Evolutionary conservation across 2,888 invertebrate genomes (phyloP).

Genomic region (Phlogophora meticulosa): DNA sequence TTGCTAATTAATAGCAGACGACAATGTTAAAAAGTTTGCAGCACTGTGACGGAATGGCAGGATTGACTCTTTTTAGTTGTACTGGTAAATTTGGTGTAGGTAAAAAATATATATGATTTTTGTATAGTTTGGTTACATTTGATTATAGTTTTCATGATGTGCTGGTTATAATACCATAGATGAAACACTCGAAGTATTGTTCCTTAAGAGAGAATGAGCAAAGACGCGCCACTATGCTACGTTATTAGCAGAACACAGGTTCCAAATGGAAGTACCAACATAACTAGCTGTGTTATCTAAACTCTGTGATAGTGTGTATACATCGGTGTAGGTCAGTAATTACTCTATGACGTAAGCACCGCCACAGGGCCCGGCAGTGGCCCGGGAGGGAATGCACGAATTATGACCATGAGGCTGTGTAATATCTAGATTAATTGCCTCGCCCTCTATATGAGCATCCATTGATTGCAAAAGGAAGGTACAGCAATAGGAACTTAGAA

Average conservation of each 20-base stretch:
- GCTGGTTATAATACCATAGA: too few relatives aligned
- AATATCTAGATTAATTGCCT: constrained; percentile 37
- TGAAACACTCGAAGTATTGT: too few relatives aligned
- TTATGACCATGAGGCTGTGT: constrained; percentile 45
- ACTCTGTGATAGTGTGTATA: constrained; percentile 4
- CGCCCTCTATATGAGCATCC: constrained; percentile 1
- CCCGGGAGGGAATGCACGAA: constrained; percentile 36
- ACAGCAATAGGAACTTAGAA: not conserved
- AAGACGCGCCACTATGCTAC: too few relatives aligned
- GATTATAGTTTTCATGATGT: too few relatives aligned
- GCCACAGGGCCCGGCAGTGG: constrained; percentile 26
- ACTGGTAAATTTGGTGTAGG: too few relatives aligned
- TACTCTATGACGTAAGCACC: constrained; percentile 14
- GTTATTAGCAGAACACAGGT: not conserved
- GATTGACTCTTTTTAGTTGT: too few relatives aligned
- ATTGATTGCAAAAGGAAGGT: constrained; percentile 1
- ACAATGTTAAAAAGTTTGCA: too few relatives aligned
- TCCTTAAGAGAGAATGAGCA: too few relatives aligned
- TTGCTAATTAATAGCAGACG: too few relatives aligned
- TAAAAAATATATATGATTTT: too few relatives aligned
- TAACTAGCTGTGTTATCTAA: not conserved
- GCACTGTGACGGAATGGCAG: too few relatives aligned
- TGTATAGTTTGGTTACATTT: too few relatives aligned
- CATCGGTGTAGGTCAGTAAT: constrained; percentile 30
- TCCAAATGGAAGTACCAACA: not conserved